A percentile compares a stretch with the other conserved stretches of the same genome.
phyloP scores from a whole-genome alignment of 2,113 vertebrate species.

The Mirza zaza region DNA sequence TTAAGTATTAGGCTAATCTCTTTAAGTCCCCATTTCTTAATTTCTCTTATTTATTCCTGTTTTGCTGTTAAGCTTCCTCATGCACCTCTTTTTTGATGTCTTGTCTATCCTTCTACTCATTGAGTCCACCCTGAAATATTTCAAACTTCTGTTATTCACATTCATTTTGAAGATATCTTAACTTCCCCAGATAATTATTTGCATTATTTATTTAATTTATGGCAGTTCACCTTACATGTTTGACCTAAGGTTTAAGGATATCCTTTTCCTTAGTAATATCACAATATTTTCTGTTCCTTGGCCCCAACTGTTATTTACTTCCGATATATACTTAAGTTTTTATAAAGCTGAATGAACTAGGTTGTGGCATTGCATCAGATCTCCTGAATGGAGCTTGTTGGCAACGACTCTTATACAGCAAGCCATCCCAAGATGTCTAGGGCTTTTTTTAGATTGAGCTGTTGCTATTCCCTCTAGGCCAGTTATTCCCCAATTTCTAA shows the following conservation, averaged over 20 bases:
- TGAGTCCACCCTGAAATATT: not conserved
- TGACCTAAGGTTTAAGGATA: not conserved
- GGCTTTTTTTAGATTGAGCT: conserved; percentile 72
- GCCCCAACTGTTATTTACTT: conserved; percentile 11
- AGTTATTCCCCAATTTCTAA: conserved; percentile 74
- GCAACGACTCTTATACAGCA: conserved; percentile 53
- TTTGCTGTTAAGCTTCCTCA: not conserved
- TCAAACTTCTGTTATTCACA: not conserved
- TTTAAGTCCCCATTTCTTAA: not conserved
- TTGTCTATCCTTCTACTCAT: not conserved
- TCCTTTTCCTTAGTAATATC: conserved; percentile 1
- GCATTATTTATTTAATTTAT: conserved; percentile 27
- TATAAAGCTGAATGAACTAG: conserved; percentile 67
- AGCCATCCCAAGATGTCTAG: conserved; percentile 74
- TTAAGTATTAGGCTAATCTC: not conserved
- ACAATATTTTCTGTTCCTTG: conserved; percentile 4
- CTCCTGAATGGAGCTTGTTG: conserved; percentile 74
- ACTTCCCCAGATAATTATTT: not conserved
- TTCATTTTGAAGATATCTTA: not conserved
- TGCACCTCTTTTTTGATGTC: not conserved
- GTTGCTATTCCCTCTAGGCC: conserved; percentile 69
- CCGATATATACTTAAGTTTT: not conserved
- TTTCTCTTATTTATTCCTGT: conserved; percentile 21
- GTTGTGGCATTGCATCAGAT: conserved; percentile 74
- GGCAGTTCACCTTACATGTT: not conserved